Conservation (phyloP, 1,140 invertebrate species). For the Kradibia gibbosae region DNA sequence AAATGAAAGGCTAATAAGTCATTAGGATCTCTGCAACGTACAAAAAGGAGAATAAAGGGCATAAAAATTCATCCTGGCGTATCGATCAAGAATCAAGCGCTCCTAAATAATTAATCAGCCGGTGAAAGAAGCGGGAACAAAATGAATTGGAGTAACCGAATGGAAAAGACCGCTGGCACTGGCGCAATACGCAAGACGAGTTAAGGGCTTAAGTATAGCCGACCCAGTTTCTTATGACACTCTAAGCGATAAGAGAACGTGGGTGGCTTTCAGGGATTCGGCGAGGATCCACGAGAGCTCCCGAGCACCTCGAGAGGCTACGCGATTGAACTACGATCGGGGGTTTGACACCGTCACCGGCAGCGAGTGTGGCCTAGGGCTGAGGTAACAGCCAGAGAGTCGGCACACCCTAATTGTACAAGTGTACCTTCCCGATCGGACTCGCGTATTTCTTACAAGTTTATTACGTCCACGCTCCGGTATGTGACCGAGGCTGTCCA, state of each 20-base stretch:
- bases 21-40: not conserved
- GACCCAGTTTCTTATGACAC: constrained; percentile 20
- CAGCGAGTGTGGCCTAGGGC: no score
- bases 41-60: not conserved
- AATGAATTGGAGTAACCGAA: not conserved
- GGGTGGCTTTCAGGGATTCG: no score
- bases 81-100: not conserved
- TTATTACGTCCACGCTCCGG: not conserved
- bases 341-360: no score
- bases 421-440: not conserved
- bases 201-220: constrained; percentile 40
- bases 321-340: no score
- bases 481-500: not conserved
- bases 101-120: not conserved
- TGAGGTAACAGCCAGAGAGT: not conserved
- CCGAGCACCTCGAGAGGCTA: no score
- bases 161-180: not conserved
- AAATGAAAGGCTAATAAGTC: not conserved
- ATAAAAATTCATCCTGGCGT: not conserved
- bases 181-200: not conserved
- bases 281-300: no score
- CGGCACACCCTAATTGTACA: not conserved
- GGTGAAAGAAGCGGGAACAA: not conserved
- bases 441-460: not conserved
- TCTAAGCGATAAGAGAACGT: no score